Percentiles rank a stretch among this genome's conserved stretches.
phyloP scores from a whole-genome alignment of 2,113 vertebrate species.

The Carassius gibelio region DNA sequence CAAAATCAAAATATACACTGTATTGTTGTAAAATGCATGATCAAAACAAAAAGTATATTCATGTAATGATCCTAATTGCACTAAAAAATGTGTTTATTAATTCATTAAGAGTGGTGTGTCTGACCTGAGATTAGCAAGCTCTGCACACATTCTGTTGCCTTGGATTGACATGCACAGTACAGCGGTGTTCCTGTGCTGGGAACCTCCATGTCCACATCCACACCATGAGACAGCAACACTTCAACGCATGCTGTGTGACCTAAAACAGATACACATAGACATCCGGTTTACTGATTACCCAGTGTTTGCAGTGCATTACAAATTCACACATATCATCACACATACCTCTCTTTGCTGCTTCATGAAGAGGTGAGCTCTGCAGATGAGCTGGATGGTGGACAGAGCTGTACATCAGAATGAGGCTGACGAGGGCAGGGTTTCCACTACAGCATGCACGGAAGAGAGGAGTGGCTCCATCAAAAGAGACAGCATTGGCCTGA shows the following conservation, averaged over 20 bases:
- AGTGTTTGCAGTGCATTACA: neutral
- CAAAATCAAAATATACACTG: neutral
- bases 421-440: slow-evolving; percentile 79
- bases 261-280: slow-evolving; percentile 55
- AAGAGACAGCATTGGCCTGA: slow-evolving; percentile 81
- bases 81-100: neutral
- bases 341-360: slow-evolving; percentile 85
- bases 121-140: slow-evolving; percentile 85
- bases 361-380: slow-evolving; percentile 82
- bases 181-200: slow-evolving; percentile 80
- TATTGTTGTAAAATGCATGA: neutral
- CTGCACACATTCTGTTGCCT: slow-evolving; percentile 80
- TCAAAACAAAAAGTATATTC: neutral
- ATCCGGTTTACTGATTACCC: neutral
- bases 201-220: slow-evolving; percentile 81
- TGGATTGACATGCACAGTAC: slow-evolving; percentile 81
- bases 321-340: neutral
- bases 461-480: slow-evolving; percentile 85
- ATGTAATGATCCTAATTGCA: neutral
- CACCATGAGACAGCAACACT: slow-evolving; percentile 81
- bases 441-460: slow-evolving; percentile 87
- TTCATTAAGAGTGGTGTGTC: neutral
- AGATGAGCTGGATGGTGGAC: slow-evolving; percentile 67
- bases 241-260: slow-evolving; percentile 90
- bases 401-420: slow-evolving; percentile 80